Percentiles rank a stretch among this genome's conserved stretches.
Conservation (phyloP, 2,888 invertebrate species). For the Lymantria monacha region DNA sequence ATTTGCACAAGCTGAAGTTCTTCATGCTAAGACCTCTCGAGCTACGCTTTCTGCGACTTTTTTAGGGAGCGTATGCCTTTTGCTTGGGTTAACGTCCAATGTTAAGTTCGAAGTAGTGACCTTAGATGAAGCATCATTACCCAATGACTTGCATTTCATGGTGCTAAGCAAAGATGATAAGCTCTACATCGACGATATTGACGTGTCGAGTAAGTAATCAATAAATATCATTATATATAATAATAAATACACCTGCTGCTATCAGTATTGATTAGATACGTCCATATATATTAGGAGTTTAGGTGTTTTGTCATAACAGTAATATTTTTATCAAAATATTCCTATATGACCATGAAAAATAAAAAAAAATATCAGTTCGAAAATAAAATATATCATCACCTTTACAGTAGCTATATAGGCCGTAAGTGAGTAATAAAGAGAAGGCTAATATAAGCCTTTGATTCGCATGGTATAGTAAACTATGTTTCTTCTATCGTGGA, state of each 20-base stretch:
- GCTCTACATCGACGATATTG: constrained; percentile 69
- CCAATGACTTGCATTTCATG: constrained; percentile 65
- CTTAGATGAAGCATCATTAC: constrained; percentile 50
- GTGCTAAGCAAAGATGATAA: constrained; percentile 66
- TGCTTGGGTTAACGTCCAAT: constrained; percentile 59
- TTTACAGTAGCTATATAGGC: no score
- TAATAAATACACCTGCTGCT: not conserved
- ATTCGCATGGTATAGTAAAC: no score
- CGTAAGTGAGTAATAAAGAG: no score
- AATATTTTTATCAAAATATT: not conserved
- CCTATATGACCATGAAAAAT: no score
- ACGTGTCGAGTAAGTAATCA: constrained; percentile 60
- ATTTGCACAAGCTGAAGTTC: constrained; percentile 51
- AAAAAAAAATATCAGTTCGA: no score
- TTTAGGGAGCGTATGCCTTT: constrained; percentile 52
- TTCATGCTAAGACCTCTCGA: constrained; percentile 45
- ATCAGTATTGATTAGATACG: not conserved
- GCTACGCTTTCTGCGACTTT: constrained; percentile 55
- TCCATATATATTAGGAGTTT: not conserved
- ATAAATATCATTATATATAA: not conserved
- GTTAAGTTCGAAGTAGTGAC: constrained; percentile 72
- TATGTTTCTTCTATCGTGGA: no score
- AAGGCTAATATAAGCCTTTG: no score
- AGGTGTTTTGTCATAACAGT: not conserved
- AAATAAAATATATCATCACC: no score